Conservation (phyloP, 2,113 vertebrate species). For the Boulengeromyrus knoepffleri region DNA sequence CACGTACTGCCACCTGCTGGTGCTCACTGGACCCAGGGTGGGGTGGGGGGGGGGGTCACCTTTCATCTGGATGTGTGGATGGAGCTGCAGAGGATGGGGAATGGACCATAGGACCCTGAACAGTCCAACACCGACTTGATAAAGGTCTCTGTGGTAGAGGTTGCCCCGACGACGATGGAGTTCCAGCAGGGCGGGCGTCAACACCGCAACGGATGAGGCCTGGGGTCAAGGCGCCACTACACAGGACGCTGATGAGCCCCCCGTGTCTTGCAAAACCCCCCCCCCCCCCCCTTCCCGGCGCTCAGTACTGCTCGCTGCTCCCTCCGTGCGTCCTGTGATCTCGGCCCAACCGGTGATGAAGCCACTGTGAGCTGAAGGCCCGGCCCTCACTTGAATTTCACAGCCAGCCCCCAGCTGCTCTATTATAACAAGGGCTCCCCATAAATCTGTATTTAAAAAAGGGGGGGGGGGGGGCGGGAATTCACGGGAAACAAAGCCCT, state of each 20-base stretch:
- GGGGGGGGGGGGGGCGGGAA: not conserved
- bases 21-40: not conserved
- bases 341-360: conserved; percentile 31
- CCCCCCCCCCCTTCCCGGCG: conserved; percentile 15
- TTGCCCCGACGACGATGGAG: not conserved
- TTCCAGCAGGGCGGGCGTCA: not conserved
- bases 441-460: conserved; percentile 34
- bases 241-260: conserved; percentile 15
- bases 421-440: conserved; percentile 26
- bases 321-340: conserved; percentile 30
- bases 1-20: not conserved
- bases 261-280: not conserved
- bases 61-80: not conserved
- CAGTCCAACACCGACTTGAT: not conserved
- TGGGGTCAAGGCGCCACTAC: conserved; percentile 23
- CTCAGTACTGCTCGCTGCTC: not conserved
- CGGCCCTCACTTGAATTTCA: conserved; percentile 38
- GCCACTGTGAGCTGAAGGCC: conserved; percentile 35
- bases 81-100: not conserved
- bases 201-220: conserved; percentile 22
- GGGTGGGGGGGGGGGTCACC: not conserved
- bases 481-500: conserved; percentile 9
- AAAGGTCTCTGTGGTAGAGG: not conserved
- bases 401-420: conserved; percentile 41
- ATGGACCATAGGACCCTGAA: not conserved